Base-by-base conservation (phyloP, 2,888 invertebrate species). In the Zele albiditarsus region DNA sequence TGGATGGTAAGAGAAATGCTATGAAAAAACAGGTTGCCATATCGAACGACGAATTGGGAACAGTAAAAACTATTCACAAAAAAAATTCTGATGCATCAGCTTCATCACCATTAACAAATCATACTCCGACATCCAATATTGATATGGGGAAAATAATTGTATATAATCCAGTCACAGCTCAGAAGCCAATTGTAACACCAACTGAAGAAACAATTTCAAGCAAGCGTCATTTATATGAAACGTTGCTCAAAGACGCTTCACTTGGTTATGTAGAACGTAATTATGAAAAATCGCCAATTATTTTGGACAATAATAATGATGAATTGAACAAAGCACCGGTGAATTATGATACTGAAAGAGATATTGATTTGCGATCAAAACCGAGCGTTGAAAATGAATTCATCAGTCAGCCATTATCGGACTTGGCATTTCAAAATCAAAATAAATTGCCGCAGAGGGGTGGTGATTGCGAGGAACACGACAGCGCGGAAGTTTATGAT, bases 161-260 rank as follows among this genome's bases (percentile, higher is more conserved):
- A 25, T 72, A 63, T 53, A 73, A 78, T 23, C 31, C 63, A 33
- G 8, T 68, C 25, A 71, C 31, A 57, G 66, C 75, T 71, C 74
- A 78, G 25, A 62, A 58, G 23, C 23, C 31, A 28, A 38, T 60
- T 16, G 0, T 23, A 10, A 16, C 33, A 10, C 3, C 16, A 28
- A 6, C 60, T 58, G 75, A 80, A 8, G 80, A 82, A 53, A 81
- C 82, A 62, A 73, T 85, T 46, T 79, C 80, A 16, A 84, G 84
- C 33, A 86, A 87, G 25, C 85, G 87, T 6, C 75, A 83, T 76
- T 77, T 89, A 58, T 88, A 89, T 60, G 81, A 85, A 75, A 83
- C 78, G 77, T 80, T 88, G 14, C 57, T 88, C 38, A 85, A 83
- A 80, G 88, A 89, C 23, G 88, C 87, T 28, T 85, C 85, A 8